phyloP scores from a whole-genome alignment of 2,797 vertebrate genomes.

The Caiman crocodilus region DNA sequence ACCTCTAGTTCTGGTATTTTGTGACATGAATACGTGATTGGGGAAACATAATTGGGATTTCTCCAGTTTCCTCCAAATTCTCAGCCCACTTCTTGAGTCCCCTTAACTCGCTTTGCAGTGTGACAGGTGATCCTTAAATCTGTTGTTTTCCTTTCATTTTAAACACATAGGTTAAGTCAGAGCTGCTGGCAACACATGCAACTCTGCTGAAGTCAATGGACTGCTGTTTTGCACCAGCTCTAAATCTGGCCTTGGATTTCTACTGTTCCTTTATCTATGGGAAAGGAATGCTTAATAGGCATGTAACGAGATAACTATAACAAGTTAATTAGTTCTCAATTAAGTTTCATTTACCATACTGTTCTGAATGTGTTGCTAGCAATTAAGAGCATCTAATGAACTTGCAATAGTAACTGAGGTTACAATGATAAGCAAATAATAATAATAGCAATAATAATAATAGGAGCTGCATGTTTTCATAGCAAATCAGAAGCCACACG shows the following conservation, averaged over 20 bases:
- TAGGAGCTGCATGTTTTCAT: background rate
- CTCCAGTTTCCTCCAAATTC: background rate
- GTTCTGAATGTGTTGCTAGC: constrained; percentile 74
- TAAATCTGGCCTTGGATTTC: constrained; percentile 35
- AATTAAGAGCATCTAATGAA: constrained; percentile 81
- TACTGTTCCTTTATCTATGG: constrained; percentile 75
- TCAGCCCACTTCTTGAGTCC: constrained; percentile 11
- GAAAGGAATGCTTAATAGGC: constrained; percentile 81
- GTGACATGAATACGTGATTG: constrained; percentile 17
- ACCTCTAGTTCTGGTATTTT: background rate
- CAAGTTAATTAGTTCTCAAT: constrained; percentile 84
- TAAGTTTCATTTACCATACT: constrained; percentile 79
- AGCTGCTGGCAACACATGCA: background rate
- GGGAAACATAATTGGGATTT: background rate
- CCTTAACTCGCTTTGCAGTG: background rate
- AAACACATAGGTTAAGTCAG: background rate
- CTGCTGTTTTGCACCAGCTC: constrained; percentile 16
- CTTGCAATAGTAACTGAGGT: constrained; percentile 61
- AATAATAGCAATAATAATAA: background rate
- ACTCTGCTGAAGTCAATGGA: background rate
- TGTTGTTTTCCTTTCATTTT: constrained; percentile 51
- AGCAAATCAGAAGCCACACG: constrained; percentile 5
- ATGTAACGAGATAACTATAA: constrained; percentile 81
- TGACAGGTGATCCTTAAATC: constrained; percentile 49
- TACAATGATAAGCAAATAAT: constrained; percentile 50